Conservation (phyloP, 2,797 vertebrate species). For the Alcedo quadribrachys region DNA sequence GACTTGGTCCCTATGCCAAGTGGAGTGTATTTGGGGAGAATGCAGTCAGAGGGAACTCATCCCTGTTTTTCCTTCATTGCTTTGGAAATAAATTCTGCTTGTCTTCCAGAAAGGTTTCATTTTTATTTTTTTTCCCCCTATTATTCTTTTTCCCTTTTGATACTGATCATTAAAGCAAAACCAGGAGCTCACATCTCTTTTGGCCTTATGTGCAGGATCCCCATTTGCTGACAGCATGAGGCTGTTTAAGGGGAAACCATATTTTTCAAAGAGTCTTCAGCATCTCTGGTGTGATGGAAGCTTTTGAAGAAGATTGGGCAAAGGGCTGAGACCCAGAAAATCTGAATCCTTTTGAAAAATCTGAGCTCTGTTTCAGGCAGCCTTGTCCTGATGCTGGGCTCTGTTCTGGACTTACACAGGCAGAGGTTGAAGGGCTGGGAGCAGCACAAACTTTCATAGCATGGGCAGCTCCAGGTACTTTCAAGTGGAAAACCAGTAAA, state of each 20-base stretch:
- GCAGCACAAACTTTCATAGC: neutral
- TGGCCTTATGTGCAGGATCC: rapidly evolving
- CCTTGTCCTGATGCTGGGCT: neutral
- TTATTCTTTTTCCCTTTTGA: rapidly evolving
- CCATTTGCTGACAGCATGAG: neutral
- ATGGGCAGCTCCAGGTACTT: neutral
- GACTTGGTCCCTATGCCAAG: neutral
- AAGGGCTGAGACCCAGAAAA: neutral
- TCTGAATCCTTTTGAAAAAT: neutral
- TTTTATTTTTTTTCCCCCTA: rapidly evolving
- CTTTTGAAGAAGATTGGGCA: neutral
- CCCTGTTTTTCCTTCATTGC: neutral
- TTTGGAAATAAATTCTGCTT: neutral
- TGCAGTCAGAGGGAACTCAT: neutral
- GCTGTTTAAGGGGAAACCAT: neutral
- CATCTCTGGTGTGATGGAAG: neutral
- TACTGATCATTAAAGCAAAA: neutral
- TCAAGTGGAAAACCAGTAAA: neutral
- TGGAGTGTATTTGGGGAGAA: neutral
- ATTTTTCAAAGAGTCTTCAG: neutral
- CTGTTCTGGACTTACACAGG: neutral
- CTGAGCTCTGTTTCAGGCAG: neutral
- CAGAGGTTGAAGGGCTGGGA: rapidly evolving
- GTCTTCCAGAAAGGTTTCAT: neutral
- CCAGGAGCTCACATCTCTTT: neutral